Evolutionary conservation across 2,113 vertebrate genomes (phyloP).

Genomic region (Empidonax alnorum): DNA sequence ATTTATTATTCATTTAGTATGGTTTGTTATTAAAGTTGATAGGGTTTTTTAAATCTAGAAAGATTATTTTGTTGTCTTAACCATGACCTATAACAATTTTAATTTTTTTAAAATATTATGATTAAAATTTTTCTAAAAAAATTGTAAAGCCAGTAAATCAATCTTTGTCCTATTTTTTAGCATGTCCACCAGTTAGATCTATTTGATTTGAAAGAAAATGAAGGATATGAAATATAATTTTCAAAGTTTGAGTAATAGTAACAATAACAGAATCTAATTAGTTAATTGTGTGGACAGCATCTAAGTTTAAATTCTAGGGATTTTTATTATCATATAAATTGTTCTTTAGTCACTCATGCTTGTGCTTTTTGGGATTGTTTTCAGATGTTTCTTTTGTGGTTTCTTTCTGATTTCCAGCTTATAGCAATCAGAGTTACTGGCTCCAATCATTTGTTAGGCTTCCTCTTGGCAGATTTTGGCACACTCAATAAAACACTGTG

Average conservation of each 20-base stretch:
- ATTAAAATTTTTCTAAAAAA: neutral
- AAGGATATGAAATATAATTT: neutral
- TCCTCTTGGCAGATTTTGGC: neutral
- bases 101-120: neutral
- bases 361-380: neutral
- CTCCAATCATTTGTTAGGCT: neutral
- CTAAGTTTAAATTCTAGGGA: neutral
- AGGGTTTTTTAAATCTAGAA: neutral
- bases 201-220: neutral
- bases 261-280: neutral
- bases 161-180: neutral
- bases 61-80: neutral
- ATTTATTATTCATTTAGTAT: neutral
- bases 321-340: neutral
- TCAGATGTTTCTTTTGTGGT: neutral
- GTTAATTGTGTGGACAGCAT: neutral
- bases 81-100: neutral
- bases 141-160: neutral
- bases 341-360: neutral
- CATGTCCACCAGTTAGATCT: neutral
- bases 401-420: neutral
- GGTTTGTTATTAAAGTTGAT: neutral
- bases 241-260: neutral
- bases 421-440: neutral
- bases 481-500: neutral